These are phyloP conservation scores for Tetraodon nigroviridis DNA, from an alignment of 2,113 vertebrate species.

Conservation along the genomic window DNA sequence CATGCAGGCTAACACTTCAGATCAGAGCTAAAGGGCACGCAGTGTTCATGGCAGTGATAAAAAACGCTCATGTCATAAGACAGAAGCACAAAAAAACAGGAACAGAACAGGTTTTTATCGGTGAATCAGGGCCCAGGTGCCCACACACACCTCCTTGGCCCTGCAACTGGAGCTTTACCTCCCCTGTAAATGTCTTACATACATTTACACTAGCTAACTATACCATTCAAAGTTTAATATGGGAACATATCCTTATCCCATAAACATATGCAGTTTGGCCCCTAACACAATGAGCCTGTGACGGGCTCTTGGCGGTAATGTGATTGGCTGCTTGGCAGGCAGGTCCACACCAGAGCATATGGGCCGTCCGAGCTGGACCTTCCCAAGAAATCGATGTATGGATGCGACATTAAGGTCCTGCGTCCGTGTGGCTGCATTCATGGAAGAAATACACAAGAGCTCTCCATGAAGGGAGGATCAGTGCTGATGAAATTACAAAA, in stretches of 20 bases:
- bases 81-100: neutral
- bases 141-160: too few relatives aligned
- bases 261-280: too few relatives aligned
- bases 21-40: neutral
- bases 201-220: too few relatives aligned
- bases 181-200: too few relatives aligned
- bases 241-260: too few relatives aligned
- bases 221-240: too few relatives aligned
- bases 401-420: neutral
- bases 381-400: slow-evolving; percentile 25
- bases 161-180: too few relatives aligned
- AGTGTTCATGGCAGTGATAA: neutral
- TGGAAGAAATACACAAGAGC: neutral
- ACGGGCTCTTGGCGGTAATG: slow-evolving; percentile 26
- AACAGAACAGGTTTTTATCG: neutral
- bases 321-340: slow-evolving; percentile 15
- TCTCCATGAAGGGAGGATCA: neutral
- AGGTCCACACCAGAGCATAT: slow-evolving; percentile 3
- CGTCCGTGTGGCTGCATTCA: slow-evolving; percentile 3
- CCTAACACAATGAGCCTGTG: neutral
- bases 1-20: slow-evolving; percentile 7
- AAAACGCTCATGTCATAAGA: neutral
- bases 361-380: slow-evolving; percentile 8
- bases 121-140: too few relatives aligned
- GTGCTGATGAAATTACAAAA: neutral